Conservation (phyloP, 2,113 vertebrate genomes). For the Cervus canadensis region DNA sequence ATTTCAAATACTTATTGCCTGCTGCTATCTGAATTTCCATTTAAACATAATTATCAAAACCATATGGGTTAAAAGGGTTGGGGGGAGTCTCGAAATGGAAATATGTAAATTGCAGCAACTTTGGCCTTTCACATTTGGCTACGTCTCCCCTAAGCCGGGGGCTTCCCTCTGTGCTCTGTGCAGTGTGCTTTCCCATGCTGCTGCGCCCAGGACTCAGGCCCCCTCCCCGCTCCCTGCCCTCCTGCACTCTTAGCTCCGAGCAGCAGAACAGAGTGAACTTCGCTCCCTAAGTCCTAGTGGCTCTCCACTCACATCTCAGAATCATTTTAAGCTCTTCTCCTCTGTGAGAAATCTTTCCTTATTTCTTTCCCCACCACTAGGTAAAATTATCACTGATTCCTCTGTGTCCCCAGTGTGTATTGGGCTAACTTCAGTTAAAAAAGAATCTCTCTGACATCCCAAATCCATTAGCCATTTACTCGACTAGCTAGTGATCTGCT, state of each 20-base stretch:
- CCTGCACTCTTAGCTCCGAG: background rate
- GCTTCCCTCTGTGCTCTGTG: background rate
- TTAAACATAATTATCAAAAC: conserved; percentile 71
- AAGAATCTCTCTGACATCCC: background rate
- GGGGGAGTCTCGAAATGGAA: conserved; percentile 37
- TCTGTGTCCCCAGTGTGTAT: accelerated
- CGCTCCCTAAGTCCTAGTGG: background rate
- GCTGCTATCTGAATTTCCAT: conserved; percentile 62
- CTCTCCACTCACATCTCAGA: background rate
- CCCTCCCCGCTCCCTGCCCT: accelerated
- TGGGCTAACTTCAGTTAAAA: background rate
- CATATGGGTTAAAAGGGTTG: conserved; percentile 48
- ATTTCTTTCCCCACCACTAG: background rate
- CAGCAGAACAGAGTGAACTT: background rate
- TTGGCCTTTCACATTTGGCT: conserved; percentile 54
- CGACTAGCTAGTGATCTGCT: background rate
- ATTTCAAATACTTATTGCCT: conserved; percentile 62
- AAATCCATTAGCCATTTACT: background rate
- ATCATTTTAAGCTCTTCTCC: background rate
- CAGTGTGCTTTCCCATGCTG: background rate
- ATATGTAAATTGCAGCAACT: conserved; percentile 46
- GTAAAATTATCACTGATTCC: background rate
- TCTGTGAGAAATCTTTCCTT: background rate
- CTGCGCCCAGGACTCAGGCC: no score
- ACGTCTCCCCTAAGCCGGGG: background rate